Conservation (phyloP, 2,113 vertebrate genomes). For the Castor canadensis region DNA sequence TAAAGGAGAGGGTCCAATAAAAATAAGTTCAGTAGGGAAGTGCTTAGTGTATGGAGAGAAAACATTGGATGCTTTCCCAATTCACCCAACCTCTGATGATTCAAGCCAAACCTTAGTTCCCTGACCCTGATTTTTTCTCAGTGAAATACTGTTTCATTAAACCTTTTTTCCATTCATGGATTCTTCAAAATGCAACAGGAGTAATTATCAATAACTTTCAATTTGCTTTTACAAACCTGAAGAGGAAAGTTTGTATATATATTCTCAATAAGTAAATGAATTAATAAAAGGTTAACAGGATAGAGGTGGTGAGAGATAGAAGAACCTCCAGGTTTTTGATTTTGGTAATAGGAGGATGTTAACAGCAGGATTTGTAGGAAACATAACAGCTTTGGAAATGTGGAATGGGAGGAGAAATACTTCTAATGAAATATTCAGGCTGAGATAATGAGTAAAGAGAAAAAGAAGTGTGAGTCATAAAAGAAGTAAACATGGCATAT, state of each 20-base stretch:
- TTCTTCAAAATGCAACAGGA: not conserved
- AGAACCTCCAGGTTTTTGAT: not conserved
- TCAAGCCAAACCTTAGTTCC: not conserved
- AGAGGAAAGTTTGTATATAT: not conserved
- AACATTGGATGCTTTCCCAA: not conserved
- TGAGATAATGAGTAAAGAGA: not conserved
- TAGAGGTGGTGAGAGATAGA: not conserved
- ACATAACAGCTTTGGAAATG: not conserved
- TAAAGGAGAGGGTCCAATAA: not conserved
- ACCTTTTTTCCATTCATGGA: not conserved
- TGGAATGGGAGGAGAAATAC: not conserved
- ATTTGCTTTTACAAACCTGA: constrained; percentile 32
- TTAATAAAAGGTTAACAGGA: not conserved
- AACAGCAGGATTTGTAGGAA: not conserved
- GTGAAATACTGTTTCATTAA: not conserved
- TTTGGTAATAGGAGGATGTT: not conserved
- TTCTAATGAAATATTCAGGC: not conserved
- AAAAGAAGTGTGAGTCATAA: not conserved
- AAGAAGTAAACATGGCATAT: not conserved
- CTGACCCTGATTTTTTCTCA: not conserved
- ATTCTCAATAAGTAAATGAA: not conserved
- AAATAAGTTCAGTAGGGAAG: not conserved
- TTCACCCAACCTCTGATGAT: not conserved
- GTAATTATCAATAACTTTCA: not conserved
- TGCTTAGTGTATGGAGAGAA: not conserved